A percentile compares a stretch with the other conserved stretches of the same genome.
Conservation (phyloP, 2,888 invertebrate genomes). For the Sthenelais limicola region DNA sequence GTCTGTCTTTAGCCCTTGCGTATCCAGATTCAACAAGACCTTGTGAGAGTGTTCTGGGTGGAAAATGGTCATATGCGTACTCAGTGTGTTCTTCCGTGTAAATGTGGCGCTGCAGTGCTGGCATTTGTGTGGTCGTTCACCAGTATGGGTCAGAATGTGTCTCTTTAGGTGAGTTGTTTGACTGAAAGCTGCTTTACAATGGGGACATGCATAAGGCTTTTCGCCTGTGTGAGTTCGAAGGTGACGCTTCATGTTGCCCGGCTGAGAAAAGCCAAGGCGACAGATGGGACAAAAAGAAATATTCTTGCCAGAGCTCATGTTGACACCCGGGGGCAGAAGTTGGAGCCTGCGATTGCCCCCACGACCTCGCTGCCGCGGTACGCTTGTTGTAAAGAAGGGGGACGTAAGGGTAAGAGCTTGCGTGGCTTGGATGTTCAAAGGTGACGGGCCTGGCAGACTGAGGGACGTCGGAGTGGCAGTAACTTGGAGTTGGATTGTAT, state of each 20-base stretch:
- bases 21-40: too few species aligned
- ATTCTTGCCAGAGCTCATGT: not conserved
- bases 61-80: slow-evolving; percentile 6
- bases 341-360: not conserved
- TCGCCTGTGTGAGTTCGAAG: slow-evolving; percentile 1
- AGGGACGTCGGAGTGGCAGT: too few species aligned
- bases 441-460: too few species aligned
- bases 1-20: too few species aligned
- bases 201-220: slow-evolving; percentile 1
- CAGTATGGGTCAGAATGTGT: not conserved
- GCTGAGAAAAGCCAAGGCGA: slow-evolving; percentile 1
- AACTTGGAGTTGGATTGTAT: too few species aligned
- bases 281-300: slow-evolving; percentile 2
- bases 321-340: not conserved
- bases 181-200: not conserved
- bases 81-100: slow-evolving; percentile 6
- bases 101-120: not conserved
- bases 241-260: slow-evolving; percentile 7
- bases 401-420: too few species aligned
- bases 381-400: too few species aligned
- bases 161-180: not conserved
- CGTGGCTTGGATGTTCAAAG: too few species aligned
- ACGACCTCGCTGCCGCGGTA: too few species aligned
- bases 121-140: not conserved
- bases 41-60: not conserved